Conservation (phyloP, 2,888 invertebrate genomes). For the Chymomyza amoena region DNA sequence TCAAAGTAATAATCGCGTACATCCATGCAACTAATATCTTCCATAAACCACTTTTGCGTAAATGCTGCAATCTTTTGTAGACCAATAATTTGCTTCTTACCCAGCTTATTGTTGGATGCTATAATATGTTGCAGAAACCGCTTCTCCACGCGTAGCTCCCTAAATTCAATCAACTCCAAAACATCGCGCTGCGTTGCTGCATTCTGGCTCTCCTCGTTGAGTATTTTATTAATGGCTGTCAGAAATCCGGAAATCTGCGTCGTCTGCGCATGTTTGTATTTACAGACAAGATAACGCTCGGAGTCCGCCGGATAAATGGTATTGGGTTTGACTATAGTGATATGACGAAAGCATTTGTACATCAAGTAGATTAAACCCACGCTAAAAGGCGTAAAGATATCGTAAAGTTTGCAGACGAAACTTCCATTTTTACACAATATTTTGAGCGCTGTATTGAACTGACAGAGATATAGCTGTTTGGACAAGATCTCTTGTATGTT, state of each 20-base stretch:
- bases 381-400: conserved; percentile 95
- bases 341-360: conserved; percentile 91
- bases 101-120: conserved; percentile 88
- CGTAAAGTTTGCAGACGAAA: conserved; percentile 98
- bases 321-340: conserved; percentile 95
- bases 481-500: conserved; percentile 97
- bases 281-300: conserved; percentile 95
- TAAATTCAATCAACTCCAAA: conserved; percentile 87
- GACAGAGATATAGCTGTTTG: conserved; percentile 95
- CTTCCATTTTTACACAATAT: conserved; percentile 91
- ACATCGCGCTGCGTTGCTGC: conserved; percentile 72
- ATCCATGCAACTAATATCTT: conserved; percentile 86
- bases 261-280: conserved; percentile 84
- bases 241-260: conserved; percentile 85
- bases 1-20: conserved; percentile 86
- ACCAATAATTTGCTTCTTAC: conserved; percentile 86
- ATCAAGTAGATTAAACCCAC: conserved; percentile 96
- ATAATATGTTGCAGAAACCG: conserved; percentile 88
- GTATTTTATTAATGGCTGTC: conserved; percentile 82
- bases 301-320: conserved; percentile 98
- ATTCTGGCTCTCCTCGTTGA: conserved; percentile 59
- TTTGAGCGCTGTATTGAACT: conserved; percentile 93
- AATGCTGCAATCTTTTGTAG: conserved; percentile 91
- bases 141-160: conserved; percentile 84
- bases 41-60: conserved; percentile 84